phyloP scores from a whole-genome alignment of 2,797 vertebrate species.

The Aulostomus chinensis region DNA sequence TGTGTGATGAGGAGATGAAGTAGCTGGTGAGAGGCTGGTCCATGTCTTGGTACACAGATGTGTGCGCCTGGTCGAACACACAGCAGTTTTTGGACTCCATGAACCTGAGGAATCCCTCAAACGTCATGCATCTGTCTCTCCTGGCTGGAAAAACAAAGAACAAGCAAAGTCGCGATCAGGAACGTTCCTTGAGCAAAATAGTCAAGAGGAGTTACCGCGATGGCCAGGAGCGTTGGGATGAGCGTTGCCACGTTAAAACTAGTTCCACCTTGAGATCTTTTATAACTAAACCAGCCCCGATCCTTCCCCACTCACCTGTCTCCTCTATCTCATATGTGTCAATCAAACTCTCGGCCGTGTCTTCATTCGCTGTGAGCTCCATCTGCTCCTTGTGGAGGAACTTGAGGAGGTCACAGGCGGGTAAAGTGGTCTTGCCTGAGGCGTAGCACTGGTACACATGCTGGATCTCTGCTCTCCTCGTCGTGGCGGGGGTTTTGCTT shows the following conservation, averaged over 20 bases:
- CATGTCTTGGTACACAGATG: constrained; percentile 86
- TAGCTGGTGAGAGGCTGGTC: constrained; percentile 82
- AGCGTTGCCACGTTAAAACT: too few species aligned
- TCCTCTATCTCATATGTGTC: constrained; percentile 84
- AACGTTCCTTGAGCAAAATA: too few species aligned
- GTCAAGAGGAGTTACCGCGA: too few species aligned
- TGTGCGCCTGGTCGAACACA: constrained; percentile 75
- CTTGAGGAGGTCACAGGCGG: constrained; percentile 54
- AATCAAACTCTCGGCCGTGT: constrained; percentile 73
- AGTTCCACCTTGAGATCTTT: too few species aligned
- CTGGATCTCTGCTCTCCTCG: constrained; percentile 73
- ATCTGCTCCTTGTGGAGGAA: constrained; percentile 84
- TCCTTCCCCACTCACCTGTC: constrained; percentile 74
- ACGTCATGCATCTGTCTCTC: constrained; percentile 74
- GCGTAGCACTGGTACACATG: constrained; percentile 77
- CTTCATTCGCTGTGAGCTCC: constrained; percentile 46
- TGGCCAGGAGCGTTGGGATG: too few species aligned
- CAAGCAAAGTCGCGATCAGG: constrained; percentile 16
- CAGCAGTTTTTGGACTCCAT: constrained; percentile 82
- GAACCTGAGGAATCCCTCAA: constrained; percentile 86
- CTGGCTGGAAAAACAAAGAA: constrained; percentile 73
- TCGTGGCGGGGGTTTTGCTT: constrained; percentile 35
- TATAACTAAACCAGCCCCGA: too few species aligned
- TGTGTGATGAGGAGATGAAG: constrained; percentile 91
- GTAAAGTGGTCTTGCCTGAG: constrained; percentile 51